Base-by-base conservation (phyloP, 2,888 invertebrate genomes). In the Phortica magna region DNA sequence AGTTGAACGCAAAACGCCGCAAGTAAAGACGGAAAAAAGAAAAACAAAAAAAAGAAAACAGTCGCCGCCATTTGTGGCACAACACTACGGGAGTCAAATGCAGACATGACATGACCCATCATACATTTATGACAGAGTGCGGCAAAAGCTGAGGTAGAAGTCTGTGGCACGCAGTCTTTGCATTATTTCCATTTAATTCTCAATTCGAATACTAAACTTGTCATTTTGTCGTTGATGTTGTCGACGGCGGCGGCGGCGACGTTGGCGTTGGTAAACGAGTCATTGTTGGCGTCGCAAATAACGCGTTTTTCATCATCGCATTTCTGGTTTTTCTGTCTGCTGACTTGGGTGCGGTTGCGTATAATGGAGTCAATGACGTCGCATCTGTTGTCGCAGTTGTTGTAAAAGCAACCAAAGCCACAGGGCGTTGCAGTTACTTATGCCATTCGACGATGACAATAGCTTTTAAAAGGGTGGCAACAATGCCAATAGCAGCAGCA, bases 331-430 rank as follows among this genome's bases (percentile, higher is more conserved):
- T 4, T 7, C 61, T 61, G 22, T 7, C 22, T 12, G 19, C 61
- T 14, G 61, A 17, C 17, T 61, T 61, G 31, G 48, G 74, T 31
- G 48, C 53, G 65, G 64, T 48, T 72, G 22, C 61, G 12, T 41
- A 53, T 55, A 67, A 74, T 74, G 67, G 67, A 74, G 74, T 74
- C 74, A 74, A 74, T 67, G 74, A 74, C 67, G 65, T 22, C 74
- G 55, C 19, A 39, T 39, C 74, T 53, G 19, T 59, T n/a, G 53
- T 39, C 65, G 59, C 31, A 31, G 31, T 31, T 31, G 31, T 31
- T 31, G 3, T 31, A 31, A 31, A 31, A 1, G 31, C 31, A 31
- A 31, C 3, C 31, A 31, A 31, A 31, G 17, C 55, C 14, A 10
- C 67, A 39, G 48, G 39, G 55, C 57, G 22, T 41, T 67, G 57